Conservation (phyloP, 2,113 vertebrate species). For the Enhydra lutris region DNA sequence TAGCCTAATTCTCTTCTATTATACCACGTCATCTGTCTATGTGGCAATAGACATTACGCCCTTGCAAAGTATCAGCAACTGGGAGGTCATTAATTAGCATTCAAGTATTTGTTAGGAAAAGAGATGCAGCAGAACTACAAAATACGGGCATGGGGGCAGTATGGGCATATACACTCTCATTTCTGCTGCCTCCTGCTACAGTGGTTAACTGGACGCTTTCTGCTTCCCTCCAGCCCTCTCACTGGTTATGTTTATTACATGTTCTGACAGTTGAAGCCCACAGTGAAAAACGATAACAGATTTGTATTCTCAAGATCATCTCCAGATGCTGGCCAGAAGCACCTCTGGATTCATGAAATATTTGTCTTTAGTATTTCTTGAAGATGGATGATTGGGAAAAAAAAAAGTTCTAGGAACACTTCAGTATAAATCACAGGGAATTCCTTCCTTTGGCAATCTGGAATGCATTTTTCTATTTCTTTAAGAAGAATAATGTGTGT, state of each 20-base stretch:
- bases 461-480: conserved; percentile 76
- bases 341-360: conserved; percentile 76
- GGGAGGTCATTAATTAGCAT: neutral
- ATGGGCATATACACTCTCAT: neutral
- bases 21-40: fast-evolving
- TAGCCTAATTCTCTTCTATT: neutral
- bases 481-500: conserved; percentile 75
- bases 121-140: neutral
- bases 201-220: neutral
- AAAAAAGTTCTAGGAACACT: conserved; percentile 65
- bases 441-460: conserved; percentile 75
- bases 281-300: conserved; percentile 74
- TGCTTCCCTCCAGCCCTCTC: neutral
- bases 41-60: neutral
- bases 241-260: conserved; percentile 58
- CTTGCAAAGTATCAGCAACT: neutral
- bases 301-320: conserved; percentile 74
- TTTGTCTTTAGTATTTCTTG: conserved; percentile 73
- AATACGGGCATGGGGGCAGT: neutral
- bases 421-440: conserved; percentile 69
- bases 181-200: neutral
- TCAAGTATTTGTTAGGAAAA: neutral
- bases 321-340: conserved; percentile 75
- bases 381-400: conserved; percentile 68
- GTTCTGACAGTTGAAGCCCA: conserved; percentile 60